phyloP scores from a whole-genome alignment of 2,113 vertebrate genomes.

The Microcebus ravelobensis region DNA sequence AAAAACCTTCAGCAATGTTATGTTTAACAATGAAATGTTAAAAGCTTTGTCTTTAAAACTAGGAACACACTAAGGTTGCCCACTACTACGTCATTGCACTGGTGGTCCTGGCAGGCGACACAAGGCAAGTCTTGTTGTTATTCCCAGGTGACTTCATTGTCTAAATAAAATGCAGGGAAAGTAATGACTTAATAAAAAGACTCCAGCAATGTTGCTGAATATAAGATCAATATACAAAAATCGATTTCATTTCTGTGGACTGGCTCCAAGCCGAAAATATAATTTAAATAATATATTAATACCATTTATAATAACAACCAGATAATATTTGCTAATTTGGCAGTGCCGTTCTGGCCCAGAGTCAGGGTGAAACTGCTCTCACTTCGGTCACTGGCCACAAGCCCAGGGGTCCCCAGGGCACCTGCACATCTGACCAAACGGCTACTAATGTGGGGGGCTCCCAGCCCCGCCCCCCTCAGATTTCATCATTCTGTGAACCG shows the following conservation, averaged over 20 bases:
- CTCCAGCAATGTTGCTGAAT: constrained; percentile 8
- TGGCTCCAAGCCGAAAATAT: not conserved
- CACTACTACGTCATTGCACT: too few species aligned
- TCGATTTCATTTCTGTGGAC: not conserved
- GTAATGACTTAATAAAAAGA: not conserved
- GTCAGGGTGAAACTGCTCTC: not conserved
- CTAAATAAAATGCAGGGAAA: constrained; percentile 21
- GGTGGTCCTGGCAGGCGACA: not conserved
- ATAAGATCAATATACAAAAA: constrained; percentile 8
- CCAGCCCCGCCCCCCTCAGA: not conserved
- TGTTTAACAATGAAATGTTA: not conserved
- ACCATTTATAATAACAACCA: not conserved
- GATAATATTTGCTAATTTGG: not conserved
- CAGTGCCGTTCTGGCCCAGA: not conserved
- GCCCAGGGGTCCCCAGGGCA: not conserved
- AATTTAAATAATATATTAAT: not conserved
- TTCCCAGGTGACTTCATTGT: not conserved
- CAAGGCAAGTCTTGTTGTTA: not conserved
- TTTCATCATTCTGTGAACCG: not conserved
- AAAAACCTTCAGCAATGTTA: not conserved
- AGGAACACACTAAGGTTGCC: not conserved
- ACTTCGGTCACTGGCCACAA: not conserved
- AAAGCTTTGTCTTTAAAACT: not conserved
- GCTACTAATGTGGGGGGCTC: not conserved
- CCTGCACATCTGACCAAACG: not conserved